A percentile compares a stretch with the other conserved stretches of the same genome.
phyloP scores from a whole-genome alignment of 2,888 invertebrate species.

The Acrobasis repandana region DNA sequence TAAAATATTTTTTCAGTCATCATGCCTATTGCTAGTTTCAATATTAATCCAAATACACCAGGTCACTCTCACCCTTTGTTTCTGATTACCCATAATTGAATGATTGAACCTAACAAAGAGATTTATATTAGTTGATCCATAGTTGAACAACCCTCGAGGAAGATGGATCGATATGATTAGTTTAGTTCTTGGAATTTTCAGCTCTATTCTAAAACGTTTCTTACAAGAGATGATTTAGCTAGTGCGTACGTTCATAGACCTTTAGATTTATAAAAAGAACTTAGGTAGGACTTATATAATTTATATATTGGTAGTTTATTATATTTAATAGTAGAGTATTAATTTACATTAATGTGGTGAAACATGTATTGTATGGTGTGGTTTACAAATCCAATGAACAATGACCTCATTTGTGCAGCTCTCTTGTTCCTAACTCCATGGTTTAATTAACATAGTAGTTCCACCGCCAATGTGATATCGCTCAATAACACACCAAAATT shows the following conservation, averaged over 20 bases:
- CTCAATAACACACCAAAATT: constrained; percentile 12
- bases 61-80: neutral
- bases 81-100: neutral
- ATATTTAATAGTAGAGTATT: too few relatives aligned
- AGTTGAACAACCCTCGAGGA: neutral
- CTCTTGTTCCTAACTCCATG: constrained; percentile 3
- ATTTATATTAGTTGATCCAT: neutral
- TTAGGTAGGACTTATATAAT: too few relatives aligned
- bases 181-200: neutral
- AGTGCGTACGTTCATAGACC: too few relatives aligned
- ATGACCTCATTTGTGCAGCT: neutral
- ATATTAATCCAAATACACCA: neutral
- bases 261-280: too few relatives aligned
- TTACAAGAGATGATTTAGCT: too few relatives aligned
- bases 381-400: neutral
- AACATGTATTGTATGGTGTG: too few relatives aligned
- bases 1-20: too few relatives aligned
- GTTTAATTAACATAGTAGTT: constrained; percentile 12
- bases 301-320: too few relatives aligned
- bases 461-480: neutral
- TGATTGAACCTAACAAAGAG: neutral
- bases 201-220: too few relatives aligned
- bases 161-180: neutral
- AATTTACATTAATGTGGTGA: too few relatives aligned
- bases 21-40: too few relatives aligned